Evolutionary conservation across 2,797 vertebrate species (phyloP), one percentile per base, ranked within the genome.

Genomic region (Lepilemur septentrionalis): DNA sequence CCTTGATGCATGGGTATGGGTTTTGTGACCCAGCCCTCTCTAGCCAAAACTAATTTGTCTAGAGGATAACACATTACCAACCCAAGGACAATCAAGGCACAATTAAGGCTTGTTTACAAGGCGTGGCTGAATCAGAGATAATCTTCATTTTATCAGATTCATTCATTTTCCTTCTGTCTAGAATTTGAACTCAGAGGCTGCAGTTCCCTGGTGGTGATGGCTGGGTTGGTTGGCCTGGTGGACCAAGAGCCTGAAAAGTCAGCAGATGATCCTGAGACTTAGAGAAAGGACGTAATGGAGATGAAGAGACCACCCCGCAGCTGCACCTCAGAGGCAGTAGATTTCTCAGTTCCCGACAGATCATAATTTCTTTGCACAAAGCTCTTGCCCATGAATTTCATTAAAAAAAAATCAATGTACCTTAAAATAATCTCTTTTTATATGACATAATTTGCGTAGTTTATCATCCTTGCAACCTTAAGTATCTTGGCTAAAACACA

Each of bases 371-470:
- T 79, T 38, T 81, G 35, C 17, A 35, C 52, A 93, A 87, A 61
- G 20, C 38, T 95, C 17, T 69, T 78, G 23, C 28, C 89, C 10
- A 41, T 69, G 18, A 92, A 82, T 92, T 90, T 52, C 32, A 35
- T 92, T 8, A 41, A 65, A 61, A 92, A 91, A 91, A 80, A 92
- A 57, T 73, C 30, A 65, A 13, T 86, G n/a, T 76, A 69, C 48
- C 72, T 93, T 73, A 69, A 96, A 92, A 63, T 96, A 57, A 89
- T 87, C 70, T 15, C 46, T 72, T 95, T 78, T 89, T 59, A 43
- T 50, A 50, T 52, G 65, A 85, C 73, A 81, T 67, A 69, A 69
- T 85, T 88, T 94, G 50, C 7, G 14, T 84, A 76, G 10, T 67
- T 83, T 89, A 75, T 89, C 23, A 65, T 86, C 41, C 93, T 94